These are phyloP conservation scores for Pangasianodon hypophthalmus DNA, from an alignment of 2,113 vertebrate species.

Conservation along the genomic window DNA sequence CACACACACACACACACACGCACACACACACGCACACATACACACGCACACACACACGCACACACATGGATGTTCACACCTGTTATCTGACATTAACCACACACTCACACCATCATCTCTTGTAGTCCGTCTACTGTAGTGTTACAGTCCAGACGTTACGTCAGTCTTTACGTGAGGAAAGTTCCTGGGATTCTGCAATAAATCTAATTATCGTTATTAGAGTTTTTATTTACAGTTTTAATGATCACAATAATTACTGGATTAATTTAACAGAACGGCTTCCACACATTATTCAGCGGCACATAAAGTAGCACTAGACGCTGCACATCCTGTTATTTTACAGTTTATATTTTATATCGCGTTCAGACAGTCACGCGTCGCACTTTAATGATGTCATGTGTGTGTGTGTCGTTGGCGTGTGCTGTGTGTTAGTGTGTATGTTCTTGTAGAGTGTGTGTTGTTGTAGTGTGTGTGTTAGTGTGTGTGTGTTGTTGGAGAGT, in stretches of 20 bases:
- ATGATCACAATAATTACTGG: no score
- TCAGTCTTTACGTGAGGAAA: background rate
- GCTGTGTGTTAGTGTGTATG: background rate
- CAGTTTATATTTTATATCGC: no score
- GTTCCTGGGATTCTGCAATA: background rate
- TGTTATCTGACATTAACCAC: background rate
- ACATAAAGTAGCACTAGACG: no score
- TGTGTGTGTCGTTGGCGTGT: no score
- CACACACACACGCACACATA: conserved; percentile 10
- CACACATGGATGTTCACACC: background rate
- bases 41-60: background rate
- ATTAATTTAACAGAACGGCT: no score
- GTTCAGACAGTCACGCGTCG: no score
- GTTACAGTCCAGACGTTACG: background rate
- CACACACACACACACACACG: background rate
- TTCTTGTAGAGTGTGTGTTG: no score
- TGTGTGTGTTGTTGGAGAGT: background rate
- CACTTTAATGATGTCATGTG: no score
- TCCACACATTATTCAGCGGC: no score
- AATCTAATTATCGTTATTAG: background rate
- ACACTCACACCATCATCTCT: background rate
- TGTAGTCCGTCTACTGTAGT: background rate
- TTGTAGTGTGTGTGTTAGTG: background rate
- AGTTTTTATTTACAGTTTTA: no score
- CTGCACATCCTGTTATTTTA: no score